phyloP scores from a whole-genome alignment of 2,888 invertebrate species.

The Lapara coniferarum region DNA sequence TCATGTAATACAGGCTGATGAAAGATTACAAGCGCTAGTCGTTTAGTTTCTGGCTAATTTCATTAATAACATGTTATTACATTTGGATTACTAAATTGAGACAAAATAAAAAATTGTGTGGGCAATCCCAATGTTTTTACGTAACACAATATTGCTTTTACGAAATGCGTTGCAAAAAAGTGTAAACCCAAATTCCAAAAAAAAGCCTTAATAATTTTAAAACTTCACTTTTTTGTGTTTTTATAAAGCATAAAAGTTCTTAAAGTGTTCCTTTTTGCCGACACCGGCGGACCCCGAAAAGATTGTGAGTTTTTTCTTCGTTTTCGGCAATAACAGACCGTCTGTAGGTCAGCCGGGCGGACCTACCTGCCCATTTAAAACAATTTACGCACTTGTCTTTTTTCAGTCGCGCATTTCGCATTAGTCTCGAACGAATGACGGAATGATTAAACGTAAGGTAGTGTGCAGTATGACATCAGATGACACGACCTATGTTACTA shows the following conservation, averaged over 20 bases:
- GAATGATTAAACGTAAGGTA: constrained; percentile 51
- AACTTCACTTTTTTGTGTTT: constrained; percentile 12
- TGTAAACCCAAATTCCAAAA: background rate
- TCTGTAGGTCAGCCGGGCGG: constrained; percentile 79
- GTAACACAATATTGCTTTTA: background rate
- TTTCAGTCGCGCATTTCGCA: constrained; percentile 57
- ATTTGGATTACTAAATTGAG: no score
- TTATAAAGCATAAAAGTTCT: background rate
- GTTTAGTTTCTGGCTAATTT: no score
- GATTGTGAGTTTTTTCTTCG: constrained; percentile 46
- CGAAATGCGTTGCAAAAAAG: background rate
- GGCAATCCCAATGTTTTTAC: no score
- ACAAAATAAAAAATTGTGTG: no score
- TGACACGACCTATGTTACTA: constrained; percentile 24
- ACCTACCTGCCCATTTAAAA: constrained; percentile 80
- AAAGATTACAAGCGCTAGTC: no score
- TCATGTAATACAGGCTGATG: no score
- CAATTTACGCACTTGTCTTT: constrained; percentile 74
- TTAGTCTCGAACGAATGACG: constrained; percentile 65
- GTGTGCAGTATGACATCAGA: constrained; percentile 17
- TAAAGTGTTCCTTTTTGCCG: constrained; percentile 25
- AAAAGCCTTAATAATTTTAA: background rate
- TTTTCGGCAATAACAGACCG: constrained; percentile 66
- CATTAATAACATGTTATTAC: no score
- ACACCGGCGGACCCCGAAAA: constrained; percentile 48